Evolutionary conservation across 1,140 invertebrate species (phyloP).

Genomic region (Gryllus bimaculatus): DNA sequence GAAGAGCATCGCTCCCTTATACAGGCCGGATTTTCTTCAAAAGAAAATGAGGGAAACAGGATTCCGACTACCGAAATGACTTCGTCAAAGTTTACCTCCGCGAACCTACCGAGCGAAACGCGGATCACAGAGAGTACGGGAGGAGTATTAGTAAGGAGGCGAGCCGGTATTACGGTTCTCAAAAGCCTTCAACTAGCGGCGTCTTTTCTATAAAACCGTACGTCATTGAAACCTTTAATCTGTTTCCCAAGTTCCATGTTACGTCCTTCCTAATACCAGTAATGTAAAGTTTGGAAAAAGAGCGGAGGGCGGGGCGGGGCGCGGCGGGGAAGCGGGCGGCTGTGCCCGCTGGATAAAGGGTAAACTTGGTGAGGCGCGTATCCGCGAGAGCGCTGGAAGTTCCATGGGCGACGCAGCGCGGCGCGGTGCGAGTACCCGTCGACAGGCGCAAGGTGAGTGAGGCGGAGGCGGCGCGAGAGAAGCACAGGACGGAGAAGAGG

Average conservation of each 20-base stretch:
- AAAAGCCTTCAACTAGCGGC: not conserved
- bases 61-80: not conserved
- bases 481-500: not conserved
- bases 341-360: too few relatives aligned
- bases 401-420: too few relatives aligned
- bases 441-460: too few relatives aligned
- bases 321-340: not conserved
- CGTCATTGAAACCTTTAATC: constrained; percentile 4
- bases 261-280: not conserved
- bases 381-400: too few relatives aligned
- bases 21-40: too few relatives aligned
- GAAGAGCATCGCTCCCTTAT: too few relatives aligned
- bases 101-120: not conserved
- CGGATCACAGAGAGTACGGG: not conserved
- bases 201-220: not conserved
- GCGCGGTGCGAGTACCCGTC: too few relatives aligned
- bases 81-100: not conserved
- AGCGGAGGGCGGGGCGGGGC: too few relatives aligned
- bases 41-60: not conserved
- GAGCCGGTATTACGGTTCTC: not conserved
- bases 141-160: not conserved
- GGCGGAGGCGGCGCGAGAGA: not conserved
- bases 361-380: not conserved
- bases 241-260: not conserved
- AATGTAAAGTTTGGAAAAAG: constrained; percentile 1